A percentile compares a stretch with the other conserved stretches of the same genome.
Conservation (phyloP, 2,113 vertebrate species). For the Cyprinodon brontotheroides region DNA sequence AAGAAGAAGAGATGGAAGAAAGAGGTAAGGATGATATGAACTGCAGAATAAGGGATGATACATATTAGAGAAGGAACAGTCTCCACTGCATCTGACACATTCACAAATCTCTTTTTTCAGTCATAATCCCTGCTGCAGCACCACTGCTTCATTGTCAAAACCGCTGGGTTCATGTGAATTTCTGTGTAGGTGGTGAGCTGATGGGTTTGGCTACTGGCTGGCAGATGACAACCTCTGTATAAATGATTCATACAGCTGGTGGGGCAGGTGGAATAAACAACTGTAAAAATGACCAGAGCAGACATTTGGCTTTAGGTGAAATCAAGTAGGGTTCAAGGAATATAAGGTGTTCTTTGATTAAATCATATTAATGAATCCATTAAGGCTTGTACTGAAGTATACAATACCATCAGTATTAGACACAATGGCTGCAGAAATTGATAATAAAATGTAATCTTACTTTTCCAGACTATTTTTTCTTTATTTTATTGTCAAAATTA, state of each 20-base stretch:
- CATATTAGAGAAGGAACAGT: constrained; percentile 22
- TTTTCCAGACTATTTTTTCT: neutral
- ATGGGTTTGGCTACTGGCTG: constrained; percentile 42
- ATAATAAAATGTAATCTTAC: neutral
- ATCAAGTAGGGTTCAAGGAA: constrained; percentile 7
- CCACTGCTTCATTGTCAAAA: constrained; percentile 34
- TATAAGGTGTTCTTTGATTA: constrained; percentile 5
- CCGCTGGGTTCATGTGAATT: constrained; percentile 19
- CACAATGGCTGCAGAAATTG: neutral
- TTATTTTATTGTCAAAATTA: neutral
- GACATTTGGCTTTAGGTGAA: constrained; percentile 28
- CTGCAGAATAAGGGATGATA: constrained; percentile 16
- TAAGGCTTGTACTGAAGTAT: neutral
- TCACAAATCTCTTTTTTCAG: constrained; percentile 48
- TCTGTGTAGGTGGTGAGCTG: constrained; percentile 43
- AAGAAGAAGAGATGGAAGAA: constrained; percentile 22
- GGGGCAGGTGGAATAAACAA: constrained; percentile 37
- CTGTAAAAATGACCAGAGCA: constrained; percentile 25
- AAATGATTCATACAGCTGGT: constrained; percentile 45
- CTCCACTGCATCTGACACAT: constrained; percentile 27
- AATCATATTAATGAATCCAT: neutral
- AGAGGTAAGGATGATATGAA: constrained; percentile 20
- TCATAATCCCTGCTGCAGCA: constrained; percentile 41
- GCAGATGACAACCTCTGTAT: constrained; percentile 52
- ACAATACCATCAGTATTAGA: neutral